Percentiles rank a stretch among this genome's conserved stretches.
These are phyloP conservation scores for Camelus bactrianus DNA, from an alignment of 2,113 vertebrate genomes.

Conservation along the genomic window DNA sequence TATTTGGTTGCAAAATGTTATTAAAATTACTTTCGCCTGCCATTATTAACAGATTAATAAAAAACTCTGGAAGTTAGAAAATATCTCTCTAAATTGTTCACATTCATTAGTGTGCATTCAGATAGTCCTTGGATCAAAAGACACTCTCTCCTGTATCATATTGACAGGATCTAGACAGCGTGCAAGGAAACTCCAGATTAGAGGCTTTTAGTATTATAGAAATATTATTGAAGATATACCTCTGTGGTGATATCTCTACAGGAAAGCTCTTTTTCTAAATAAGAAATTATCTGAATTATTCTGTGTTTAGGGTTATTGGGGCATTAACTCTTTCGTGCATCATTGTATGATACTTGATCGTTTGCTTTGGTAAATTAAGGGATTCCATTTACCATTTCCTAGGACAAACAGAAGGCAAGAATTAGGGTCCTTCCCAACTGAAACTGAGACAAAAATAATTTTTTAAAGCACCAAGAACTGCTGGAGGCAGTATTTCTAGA, in stretches of 20 bases:
- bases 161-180: background rate
- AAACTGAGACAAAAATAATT: slow-evolving; percentile 25
- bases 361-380: background rate
- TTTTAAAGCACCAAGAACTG: background rate
- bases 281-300: background rate
- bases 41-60: background rate
- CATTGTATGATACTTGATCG: background rate
- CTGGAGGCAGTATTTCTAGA: background rate
- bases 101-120: background rate
- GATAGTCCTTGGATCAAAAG: background rate
- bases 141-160: no score
- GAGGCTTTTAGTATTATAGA: background rate
- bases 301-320: background rate
- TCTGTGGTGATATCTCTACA: background rate
- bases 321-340: background rate
- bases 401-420: background rate
- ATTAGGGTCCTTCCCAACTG: background rate
- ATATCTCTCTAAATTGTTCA: background rate
- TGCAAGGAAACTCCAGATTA: background rate
- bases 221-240: background rate
- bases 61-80: background rate
- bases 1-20: background rate
- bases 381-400: slow-evolving; percentile 30
- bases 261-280: background rate
- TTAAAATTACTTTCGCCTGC: background rate